Base-by-base conservation (phyloP, 92 coral and sea anemone genomes). In the Bergia puertoricense region DNA sequence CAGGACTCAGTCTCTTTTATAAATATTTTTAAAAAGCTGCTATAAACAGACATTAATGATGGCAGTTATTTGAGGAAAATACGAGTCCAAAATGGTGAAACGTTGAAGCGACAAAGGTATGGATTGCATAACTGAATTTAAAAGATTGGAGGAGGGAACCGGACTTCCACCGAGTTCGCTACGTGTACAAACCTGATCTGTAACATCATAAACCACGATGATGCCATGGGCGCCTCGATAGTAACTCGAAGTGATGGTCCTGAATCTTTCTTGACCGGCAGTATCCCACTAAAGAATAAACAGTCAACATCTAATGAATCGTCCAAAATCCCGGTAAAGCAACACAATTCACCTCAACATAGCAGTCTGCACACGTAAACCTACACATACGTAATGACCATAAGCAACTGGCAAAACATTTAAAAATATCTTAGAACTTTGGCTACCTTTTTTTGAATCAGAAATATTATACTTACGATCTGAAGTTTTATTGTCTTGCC, bases 401-500 rank as follows among this genome's bases (percentile, higher is more conserved):
- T 46, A 80, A 30, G 30, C 30, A 30, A 80, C 77, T 42, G 65
- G 85, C 16, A 77, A 88, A 68, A 88, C 57, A 8, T 79, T 59
- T 73, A 11, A 68, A 74, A 51, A 65, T 44, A 43, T 76, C 45
- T 20, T 18, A 59, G 5, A n/a, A 38, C 23, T 71, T 84, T 45
- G 20, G 65, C 13, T 54, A 16, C 1, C 57, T 11, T 42, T 40
- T 86, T 39, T 30, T 37, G 16, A n/a, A 54, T 6, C 51, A 51
- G 30, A 88, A 9, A 45, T 18, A 81, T 45, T 41, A 74, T 89
- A 92, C 99, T 95, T 88, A 97, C 99, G 89, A 97, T 97, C 90
- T 97, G 99, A 41, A 97, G 96, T 93, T 97, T 97, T 91, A 97
- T 97, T 84, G 99, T 97, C 94, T 97, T 97, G 69, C 99, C 99